These are phyloP conservation scores for Catharus fuscescens DNA, from an alignment of 2,113 vertebrate species.

Conservation along the genomic window DNA sequence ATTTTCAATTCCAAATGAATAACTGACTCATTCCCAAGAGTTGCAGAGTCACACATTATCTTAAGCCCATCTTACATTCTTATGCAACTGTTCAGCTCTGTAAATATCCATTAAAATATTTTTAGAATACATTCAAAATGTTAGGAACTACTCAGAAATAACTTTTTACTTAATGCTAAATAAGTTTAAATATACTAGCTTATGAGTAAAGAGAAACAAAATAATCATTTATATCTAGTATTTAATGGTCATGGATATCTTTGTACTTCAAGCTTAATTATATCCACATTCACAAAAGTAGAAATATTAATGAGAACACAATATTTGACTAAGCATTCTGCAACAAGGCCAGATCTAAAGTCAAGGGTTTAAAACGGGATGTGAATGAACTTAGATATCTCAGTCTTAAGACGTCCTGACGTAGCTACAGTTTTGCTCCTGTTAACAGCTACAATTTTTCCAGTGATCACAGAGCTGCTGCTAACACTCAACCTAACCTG, in stretches of 20 bases:
- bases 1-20: neutral
- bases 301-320: neutral
- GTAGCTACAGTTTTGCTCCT: neutral
- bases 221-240: neutral
- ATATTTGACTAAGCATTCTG: neutral
- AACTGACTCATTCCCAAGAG: neutral
- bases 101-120: neutral
- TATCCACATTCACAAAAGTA: neutral
- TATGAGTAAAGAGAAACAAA: neutral
- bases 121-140: neutral
- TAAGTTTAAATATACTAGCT: neutral
- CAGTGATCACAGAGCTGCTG: neutral
- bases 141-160: neutral
- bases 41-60: neutral
- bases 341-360: neutral
- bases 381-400: neutral
- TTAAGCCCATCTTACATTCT: neutral
- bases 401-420: neutral
- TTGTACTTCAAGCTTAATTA: neutral
- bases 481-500: neutral
- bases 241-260: neutral
- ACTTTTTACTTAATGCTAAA: neutral
- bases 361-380: neutral
- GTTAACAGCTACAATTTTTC: neutral
- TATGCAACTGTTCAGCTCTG: neutral